Conservation (phyloP, 1,140 invertebrate species). For the Apis dorsata region DNA sequence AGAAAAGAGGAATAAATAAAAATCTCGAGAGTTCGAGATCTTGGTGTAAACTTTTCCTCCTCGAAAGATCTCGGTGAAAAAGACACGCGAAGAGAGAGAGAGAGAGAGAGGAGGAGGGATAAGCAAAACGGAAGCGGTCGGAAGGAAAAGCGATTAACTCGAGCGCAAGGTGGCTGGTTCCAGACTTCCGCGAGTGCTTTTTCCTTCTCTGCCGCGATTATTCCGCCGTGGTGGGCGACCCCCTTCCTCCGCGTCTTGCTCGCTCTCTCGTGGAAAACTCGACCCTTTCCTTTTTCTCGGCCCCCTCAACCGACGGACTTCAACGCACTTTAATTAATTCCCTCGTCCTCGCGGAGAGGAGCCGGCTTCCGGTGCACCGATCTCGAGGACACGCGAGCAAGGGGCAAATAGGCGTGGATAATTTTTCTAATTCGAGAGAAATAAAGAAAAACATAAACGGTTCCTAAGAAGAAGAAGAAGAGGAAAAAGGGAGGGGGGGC, state of each 20-base stretch:
- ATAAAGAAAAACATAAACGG: too few relatives aligned
- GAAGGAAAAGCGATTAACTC: slow-evolving; percentile 42
- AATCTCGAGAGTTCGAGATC: too few relatives aligned
- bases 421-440: slow-evolving; percentile 35
- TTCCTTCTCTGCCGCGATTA: slow-evolving; percentile 23
- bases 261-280: background rate
- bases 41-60: too few relatives aligned
- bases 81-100: too few relatives aligned
- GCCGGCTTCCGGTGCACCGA: slow-evolving; percentile 27
- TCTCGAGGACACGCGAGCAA: slow-evolving; percentile 22
- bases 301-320: background rate
- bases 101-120: too few relatives aligned
- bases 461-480: background rate
- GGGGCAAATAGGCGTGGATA: slow-evolving; percentile 10
- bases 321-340: slow-evolving; percentile 62
- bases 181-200: slow-evolving; percentile 12
- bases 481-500: background rate
- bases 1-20: too few relatives aligned
- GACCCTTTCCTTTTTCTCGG: background rate
- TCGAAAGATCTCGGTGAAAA: too few relatives aligned
- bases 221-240: slow-evolving; percentile 3
- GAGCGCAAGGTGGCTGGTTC: slow-evolving; percentile 21
- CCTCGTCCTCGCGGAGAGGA: slow-evolving; percentile 29
- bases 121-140: background rate
- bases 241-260: background rate